Evolutionary conservation across 1,140 invertebrate species (phyloP), one percentile per base, ranked within the genome.

Genomic region (fruit fly (Drosophila melanogaster)): DNA sequence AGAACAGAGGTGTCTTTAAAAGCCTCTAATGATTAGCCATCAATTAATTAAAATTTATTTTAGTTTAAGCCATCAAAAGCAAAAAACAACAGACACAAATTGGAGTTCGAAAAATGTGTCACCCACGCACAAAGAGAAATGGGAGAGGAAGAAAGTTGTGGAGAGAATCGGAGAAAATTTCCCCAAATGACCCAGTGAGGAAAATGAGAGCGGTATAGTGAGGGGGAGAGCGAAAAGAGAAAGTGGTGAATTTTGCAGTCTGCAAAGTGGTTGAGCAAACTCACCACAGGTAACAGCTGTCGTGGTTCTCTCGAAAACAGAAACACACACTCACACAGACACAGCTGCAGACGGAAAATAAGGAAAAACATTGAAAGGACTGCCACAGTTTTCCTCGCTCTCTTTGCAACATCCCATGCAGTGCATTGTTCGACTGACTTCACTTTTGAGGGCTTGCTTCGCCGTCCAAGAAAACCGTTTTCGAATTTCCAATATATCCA

Each of bases 21-120:
- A 51, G 64, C 60, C 59, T 37, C 46, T 65, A 67, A 51, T 67
- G 75, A 83, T 83, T 87, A 76, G 81, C 51, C 71, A 30, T 73
- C 79, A 87, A 86, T 83, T 85, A 85, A 85, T 85, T 86, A 86
- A 81, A 86, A 80, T 59, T 85, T 85, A 69, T 77, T 85, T 84
- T 85, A 71, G 60, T 66, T 53, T 54, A 53, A 60, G 43, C 51
- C 60, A 55, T 46, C 46, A 73, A 81, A 56, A 57, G 33, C 17
- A 40, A 70, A 50, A 64, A 60, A 57, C 64, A 65, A 66, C 40
- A 51, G 59, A 38, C 57, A 40, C 57, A 83, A 56, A 67, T 67
- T 67, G 64, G 60, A 67, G 64, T 67, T 61, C 49, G 56, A 62
- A 74, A 59, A 64, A 78, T 74, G 71, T 74, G 71, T 74, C 71